Conservation (phyloP, 2,888 invertebrate species). For the Parapristionchus giblindavisi region DNA sequence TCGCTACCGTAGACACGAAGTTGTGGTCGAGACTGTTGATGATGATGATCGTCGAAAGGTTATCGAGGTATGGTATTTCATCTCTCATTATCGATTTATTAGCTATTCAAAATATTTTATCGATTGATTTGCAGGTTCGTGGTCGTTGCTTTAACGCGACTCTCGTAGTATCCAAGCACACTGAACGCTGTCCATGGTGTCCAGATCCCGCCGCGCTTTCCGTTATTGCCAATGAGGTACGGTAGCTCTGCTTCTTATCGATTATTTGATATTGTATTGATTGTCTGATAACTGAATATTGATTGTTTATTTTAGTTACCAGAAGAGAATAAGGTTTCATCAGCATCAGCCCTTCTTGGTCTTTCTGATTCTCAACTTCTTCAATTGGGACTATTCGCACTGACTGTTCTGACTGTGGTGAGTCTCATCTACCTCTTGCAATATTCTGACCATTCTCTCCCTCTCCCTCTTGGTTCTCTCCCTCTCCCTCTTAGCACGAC, state of each 20-base stretch:
- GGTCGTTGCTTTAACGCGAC: slow-evolving; percentile 67
- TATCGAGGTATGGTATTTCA: slow-evolving; percentile 38
- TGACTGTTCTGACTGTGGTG: slow-evolving; percentile 51
- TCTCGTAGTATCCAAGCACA: slow-evolving; percentile 59
- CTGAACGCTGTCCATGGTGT: slow-evolving; percentile 65
- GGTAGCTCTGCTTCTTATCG: slow-evolving; percentile 33
- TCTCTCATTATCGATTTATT: not conserved
- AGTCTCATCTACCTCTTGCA: no score
- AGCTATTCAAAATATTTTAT: not conserved
- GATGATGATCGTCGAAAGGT: slow-evolving; percentile 41
- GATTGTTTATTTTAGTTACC: slow-evolving; percentile 38
- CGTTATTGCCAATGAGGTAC: slow-evolving; percentile 57
- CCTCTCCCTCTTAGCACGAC: no score
- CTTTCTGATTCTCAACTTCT: slow-evolving; percentile 43
- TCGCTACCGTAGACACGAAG: slow-evolving; percentile 31
- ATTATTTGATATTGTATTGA: not conserved
- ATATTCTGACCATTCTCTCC: no score
- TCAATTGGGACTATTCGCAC: slow-evolving; percentile 49
- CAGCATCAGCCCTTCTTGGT: slow-evolving; percentile 32
- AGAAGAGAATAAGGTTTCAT: slow-evolving; percentile 38
- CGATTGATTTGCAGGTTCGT: slow-evolving; percentile 44
- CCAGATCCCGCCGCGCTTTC: slow-evolving; percentile 62
- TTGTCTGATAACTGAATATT: not conserved
- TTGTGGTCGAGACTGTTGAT: slow-evolving; percentile 21
- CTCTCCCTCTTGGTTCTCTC: no score